Evolutionary conservation across 2,797 vertebrate genomes (phyloP), one percentile per base, ranked within the genome.

Genomic region (Cynopterus sphinx): DNA sequence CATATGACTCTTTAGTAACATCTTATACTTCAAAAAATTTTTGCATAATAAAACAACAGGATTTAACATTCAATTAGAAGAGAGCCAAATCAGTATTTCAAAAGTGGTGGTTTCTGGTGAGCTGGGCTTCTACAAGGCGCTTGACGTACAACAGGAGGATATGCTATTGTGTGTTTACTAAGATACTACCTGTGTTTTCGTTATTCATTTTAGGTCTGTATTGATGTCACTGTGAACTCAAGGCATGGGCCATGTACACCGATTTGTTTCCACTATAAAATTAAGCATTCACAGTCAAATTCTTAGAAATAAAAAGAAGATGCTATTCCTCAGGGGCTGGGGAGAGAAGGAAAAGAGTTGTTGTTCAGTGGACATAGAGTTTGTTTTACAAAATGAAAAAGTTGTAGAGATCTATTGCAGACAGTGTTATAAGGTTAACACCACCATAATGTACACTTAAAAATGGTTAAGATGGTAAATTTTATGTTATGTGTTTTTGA

Each of bases 71-170:
- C 36, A 49, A 1, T 61, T 92, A 63, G 53, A 87, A 87, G 39
- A 85, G 57, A 77, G 15, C 51, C 57, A 59, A n/a, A 57, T 91
- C 73, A 39, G 83, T 78, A 73, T 91, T 94, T 95, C 79, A 70
- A 68, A 79, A 63, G 36, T 21, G 43, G 11, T 31, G 68, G 12
- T 91, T 33, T 83, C 61, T 28, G 89, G 12, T 51, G 81, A 67
- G n/a, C 16, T 59, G 82, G 70, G n/a, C 73, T 90, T 85, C 49
- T 53, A 53, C 51, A 41, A 63, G 57, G 53, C 67, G 6, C 55
- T 71, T 57, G 46, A 70, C 22, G 16, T 49, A 17, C 49, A 73
- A 24, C 11, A 67, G 57, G 41, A 94, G 41, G 43, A 33, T 31
- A 19, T 28, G 49, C 51, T 26, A 1, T 59, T 57, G 9, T 55